Evolutionary conservation across 2,797 vertebrate species (phyloP).

Genomic region (Cynopterus sphinx): DNA sequence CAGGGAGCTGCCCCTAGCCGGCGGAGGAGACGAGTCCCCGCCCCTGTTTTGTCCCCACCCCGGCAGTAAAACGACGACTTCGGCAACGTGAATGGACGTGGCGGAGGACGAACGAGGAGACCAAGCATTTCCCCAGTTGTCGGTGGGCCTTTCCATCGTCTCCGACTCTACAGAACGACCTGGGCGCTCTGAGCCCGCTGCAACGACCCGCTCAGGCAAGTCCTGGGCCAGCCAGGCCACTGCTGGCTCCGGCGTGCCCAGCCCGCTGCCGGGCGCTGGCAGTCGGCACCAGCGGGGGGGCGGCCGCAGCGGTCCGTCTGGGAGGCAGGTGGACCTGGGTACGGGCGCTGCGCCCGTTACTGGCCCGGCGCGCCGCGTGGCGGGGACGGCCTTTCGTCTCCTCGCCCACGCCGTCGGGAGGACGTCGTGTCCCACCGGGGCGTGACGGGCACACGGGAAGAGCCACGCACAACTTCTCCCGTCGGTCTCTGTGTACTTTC

Average conservation of each 20-base stretch:
- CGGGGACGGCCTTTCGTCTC: background rate
- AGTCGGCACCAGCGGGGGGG: background rate
- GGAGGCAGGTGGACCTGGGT: too few relatives aligned
- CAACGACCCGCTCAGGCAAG: background rate
- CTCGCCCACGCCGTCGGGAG: background rate
- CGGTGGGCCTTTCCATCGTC: background rate
- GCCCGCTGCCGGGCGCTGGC: background rate
- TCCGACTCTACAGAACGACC: background rate
- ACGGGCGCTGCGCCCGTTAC: background rate
- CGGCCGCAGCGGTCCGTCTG: background rate
- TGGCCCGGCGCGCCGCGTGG: fast-evolving
- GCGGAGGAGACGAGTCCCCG: background rate
- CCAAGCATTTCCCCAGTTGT: background rate
- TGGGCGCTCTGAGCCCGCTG: background rate
- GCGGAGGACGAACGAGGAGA: background rate
- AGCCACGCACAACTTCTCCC: background rate
- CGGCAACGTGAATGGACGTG: background rate
- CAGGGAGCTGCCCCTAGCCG: background rate
- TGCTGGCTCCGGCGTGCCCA: background rate
- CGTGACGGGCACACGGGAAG: background rate
- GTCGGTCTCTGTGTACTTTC: background rate
- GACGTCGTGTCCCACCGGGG: background rate
- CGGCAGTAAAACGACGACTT: background rate
- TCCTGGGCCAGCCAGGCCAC: too few relatives aligned
- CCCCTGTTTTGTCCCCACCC: background rate